phyloP scores from a whole-genome alignment of 1,140 invertebrate species.

The Caerostris extrusa region DNA sequence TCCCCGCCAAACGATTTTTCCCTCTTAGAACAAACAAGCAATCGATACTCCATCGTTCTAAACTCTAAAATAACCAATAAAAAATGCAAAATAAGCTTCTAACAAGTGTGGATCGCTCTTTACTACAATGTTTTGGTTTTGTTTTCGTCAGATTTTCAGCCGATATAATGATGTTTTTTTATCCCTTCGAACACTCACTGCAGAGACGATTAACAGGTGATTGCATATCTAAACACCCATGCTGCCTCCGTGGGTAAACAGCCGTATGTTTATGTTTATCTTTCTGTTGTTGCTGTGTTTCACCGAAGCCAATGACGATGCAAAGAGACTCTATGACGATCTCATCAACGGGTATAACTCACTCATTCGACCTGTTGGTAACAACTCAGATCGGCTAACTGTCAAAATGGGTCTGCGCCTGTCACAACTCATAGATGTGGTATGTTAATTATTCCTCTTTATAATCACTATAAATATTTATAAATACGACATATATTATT shows the following conservation, averaged over 20 bases:
- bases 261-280: conserved; percentile 38
- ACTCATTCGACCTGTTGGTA: conserved; percentile 96
- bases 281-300: conserved; percentile 19
- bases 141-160: neutral
- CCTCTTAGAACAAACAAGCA: neutral
- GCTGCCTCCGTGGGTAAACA: neutral
- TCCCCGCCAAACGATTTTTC: neutral
- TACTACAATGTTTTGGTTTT: neutral
- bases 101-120: neutral
- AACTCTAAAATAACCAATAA: neutral
- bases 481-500: no score
- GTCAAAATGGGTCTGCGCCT: conserved; percentile 97
- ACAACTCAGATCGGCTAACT: conserved; percentile 96
- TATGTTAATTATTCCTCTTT: conserved; percentile 84
- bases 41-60: neutral
- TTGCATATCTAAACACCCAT: neutral
- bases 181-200: neutral
- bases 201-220: neutral
- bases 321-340: conserved; percentile 96
- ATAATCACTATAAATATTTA: no score
- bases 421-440: conserved; percentile 98
- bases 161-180: neutral
- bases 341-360: conserved; percentile 98
- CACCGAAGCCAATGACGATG: conserved; percentile 84
- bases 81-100: neutral